Evolutionary conservation across 2,113 vertebrate species (phyloP), one percentile per base, ranked within the genome.

Genomic region (Anhinga anhinga): DNA sequence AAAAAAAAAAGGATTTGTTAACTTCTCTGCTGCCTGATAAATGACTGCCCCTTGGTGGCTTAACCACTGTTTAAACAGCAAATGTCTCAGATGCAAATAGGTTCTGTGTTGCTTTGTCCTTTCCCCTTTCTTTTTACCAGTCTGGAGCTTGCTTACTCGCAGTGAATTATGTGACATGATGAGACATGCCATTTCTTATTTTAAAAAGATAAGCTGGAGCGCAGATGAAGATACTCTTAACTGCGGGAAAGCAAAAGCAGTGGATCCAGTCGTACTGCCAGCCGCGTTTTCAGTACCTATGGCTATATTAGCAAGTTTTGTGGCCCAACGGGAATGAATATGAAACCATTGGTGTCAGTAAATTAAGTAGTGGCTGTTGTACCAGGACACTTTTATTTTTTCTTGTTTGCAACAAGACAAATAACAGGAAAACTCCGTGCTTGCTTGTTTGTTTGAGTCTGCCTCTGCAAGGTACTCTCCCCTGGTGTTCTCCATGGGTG

Each of bases 191-290:
- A 27, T 82, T 52, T 89, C 90, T n/a, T 95, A n/a, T 82, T 94
- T 44, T 47, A 30, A 29, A 93, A 93, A 47, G 42, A 55, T 30
- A 82, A 22, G 12, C 50, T 85, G 40, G 61, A 26, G 89, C 73
- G 88, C 62, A 90, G 89, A 50, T 82, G 76, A 92, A 22, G 83
- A 13, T 59, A 8, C 11, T 93, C 82, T 73, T 58, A 87, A 88
- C 88, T 94, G 71, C 44, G 52, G n/a, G 49, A 44, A 52, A 44
- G 53, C 66, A 44, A 74, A 86, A 96, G 38, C 81, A 76, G 55
- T 53, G 74, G 76, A 38, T 62, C 34, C 67, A 80, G 45, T 82
- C 42, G 10, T 65, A 20, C 61, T 3, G 11, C 63, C 32, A 86
- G 49, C 56, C 80, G 10, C 7, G 29, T 93, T 88, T 47, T 69